Conservation (phyloP, 2,113 vertebrate genomes). For the Eurypyga helias region DNA sequence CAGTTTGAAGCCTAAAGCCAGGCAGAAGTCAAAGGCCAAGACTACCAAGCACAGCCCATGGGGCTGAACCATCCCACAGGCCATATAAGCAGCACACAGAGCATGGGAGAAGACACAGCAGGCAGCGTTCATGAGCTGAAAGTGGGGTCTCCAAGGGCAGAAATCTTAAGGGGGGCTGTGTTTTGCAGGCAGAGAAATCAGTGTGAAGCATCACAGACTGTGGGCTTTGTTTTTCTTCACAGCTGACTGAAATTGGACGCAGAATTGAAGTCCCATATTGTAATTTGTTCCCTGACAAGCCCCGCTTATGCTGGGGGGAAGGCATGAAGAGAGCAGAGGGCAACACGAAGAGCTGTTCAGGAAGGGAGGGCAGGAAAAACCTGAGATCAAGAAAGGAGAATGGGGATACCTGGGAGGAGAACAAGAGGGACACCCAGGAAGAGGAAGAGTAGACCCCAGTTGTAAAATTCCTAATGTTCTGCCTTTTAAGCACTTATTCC, state of each 20-base stretch:
- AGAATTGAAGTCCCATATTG: not conserved
- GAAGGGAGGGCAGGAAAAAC: not conserved
- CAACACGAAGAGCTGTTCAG: not conserved
- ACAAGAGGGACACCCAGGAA: not conserved
- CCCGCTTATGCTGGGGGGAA: not conserved
- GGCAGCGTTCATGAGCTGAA: not conserved
- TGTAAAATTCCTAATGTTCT: not conserved
- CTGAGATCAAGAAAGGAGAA: not conserved
- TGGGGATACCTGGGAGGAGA: fast-evolving
- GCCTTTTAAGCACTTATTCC: not conserved
- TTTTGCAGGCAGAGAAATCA: not conserved
- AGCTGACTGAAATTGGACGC: not conserved
- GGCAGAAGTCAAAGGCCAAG: not conserved
- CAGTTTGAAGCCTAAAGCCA: not conserved
- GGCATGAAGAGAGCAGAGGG: not conserved
- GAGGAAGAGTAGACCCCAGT: not conserved
- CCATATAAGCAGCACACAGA: not conserved
- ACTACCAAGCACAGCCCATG: not conserved
- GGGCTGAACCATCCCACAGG: not conserved
- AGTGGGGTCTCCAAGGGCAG: not conserved
- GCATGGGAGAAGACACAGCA: not conserved
- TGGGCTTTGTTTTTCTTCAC: not conserved
- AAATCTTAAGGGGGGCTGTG: not conserved
- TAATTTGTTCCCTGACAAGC: not conserved
- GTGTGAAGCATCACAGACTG: not conserved